Evolutionary conservation across 2,113 vertebrate genomes (phyloP).

Genomic region (Suricata suricatta): DNA sequence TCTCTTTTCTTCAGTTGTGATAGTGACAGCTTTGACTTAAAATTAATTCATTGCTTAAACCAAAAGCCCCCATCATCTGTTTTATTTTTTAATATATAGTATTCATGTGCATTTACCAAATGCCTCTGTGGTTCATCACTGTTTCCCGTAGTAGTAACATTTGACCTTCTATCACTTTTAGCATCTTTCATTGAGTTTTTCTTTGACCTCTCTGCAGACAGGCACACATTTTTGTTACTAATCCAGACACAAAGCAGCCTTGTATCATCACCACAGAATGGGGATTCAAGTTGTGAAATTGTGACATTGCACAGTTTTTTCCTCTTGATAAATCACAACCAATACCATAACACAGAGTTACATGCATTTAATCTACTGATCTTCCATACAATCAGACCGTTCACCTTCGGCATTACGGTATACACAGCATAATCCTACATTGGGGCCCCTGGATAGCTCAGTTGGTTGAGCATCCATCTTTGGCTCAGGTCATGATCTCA

Average conservation of each 20-base stretch:
- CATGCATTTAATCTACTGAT: conserved; percentile 83
- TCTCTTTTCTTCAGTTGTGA: not conserved
- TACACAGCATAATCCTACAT: not conserved
- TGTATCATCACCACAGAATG: conserved; percentile 78
- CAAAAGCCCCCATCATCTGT: not conserved
- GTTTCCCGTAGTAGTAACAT: not conserved
- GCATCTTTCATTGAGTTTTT: not conserved
- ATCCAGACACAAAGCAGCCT: conserved; percentile 71
- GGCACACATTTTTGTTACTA: conserved; percentile 73
- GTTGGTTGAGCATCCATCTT: no score
- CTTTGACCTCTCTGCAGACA: conserved; percentile 54
- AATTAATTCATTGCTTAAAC: conserved; percentile 48
- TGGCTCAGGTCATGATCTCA: no score
- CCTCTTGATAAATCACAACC: conserved; percentile 85
- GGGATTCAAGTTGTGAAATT: conserved; percentile 85
- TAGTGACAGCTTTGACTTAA: conserved; percentile 14
- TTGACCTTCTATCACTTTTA: not conserved
- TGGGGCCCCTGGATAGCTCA: no score
- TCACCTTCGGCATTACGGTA: conserved; percentile 80
- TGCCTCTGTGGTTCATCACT: not conserved
- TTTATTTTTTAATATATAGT: conserved; percentile 13
- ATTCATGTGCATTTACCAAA: not conserved
- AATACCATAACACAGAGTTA: conserved; percentile 80
- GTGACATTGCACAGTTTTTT: conserved; percentile 66
- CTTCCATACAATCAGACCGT: conserved; percentile 80